Evolutionary conservation across 2,113 vertebrate species (phyloP).

Genomic region (Anguilla rostrata): DNA sequence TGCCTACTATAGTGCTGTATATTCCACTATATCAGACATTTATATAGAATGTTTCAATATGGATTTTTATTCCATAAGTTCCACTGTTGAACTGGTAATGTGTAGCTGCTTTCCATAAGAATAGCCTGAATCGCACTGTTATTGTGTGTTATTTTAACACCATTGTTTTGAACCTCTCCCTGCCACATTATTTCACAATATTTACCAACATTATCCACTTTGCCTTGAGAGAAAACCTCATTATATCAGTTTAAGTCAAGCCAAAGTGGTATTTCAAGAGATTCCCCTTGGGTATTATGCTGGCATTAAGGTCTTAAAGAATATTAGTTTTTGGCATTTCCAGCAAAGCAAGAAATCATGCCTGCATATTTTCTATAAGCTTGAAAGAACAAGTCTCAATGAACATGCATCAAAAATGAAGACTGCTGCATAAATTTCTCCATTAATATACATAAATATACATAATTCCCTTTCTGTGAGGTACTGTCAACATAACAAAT

Average conservation of each 20-base stretch:
- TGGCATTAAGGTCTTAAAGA: background rate
- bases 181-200: background rate
- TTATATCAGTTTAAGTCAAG: background rate
- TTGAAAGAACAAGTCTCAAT: background rate
- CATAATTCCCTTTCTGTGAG: background rate
- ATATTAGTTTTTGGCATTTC: background rate
- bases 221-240: background rate
- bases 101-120: background rate
- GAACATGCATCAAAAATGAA: background rate
- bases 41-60: no score
- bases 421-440: background rate
- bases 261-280: background rate
- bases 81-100: background rate
- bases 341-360: background rate
- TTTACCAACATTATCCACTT: background rate
- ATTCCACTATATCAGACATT: no score
- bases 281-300: background rate
- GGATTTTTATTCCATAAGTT: no score
- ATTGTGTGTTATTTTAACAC: background rate
- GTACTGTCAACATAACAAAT: background rate
- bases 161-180: background rate
- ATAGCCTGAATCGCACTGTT: background rate
- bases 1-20: no score
- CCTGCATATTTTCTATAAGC: background rate
- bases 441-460: background rate